Percentiles rank a stretch among this genome's conserved stretches.
Evolutionary conservation across 2,888 invertebrate genomes (phyloP).

Genomic region (Lymantria monacha): DNA sequence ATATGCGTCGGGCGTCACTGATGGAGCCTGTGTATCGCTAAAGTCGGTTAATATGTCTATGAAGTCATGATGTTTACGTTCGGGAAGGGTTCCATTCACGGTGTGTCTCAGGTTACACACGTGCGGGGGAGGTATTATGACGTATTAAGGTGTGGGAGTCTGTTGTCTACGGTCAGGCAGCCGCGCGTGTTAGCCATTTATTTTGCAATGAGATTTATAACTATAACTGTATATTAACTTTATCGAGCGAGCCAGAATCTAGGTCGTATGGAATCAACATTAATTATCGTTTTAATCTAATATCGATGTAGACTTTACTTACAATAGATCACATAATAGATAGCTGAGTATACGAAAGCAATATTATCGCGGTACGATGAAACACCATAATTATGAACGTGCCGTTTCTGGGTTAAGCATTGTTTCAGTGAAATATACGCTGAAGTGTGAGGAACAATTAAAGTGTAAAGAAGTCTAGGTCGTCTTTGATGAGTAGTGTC

Average conservation of each 20-base stretch:
- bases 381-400: constrained; percentile 52
- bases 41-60: constrained; percentile 49
- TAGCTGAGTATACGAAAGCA: constrained; percentile 75
- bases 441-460: constrained; percentile 69
- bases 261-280: constrained; percentile 83
- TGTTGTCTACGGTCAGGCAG: constrained; percentile 77
- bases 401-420: constrained; percentile 71
- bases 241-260: constrained; percentile 76
- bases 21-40: constrained; percentile 19
- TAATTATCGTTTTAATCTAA: constrained; percentile 81
- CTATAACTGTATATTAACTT: constrained; percentile 81
- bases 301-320: constrained; percentile 73
- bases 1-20: constrained; percentile 25
- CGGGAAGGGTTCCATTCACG: constrained; percentile 61
- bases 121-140: constrained; percentile 25
- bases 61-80: constrained; percentile 56
- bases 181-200: constrained; percentile 69
- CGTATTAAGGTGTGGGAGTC: constrained; percentile 63
- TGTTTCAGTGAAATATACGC: constrained; percentile 67
- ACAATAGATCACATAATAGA: constrained; percentile 82
- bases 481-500: constrained; percentile 49
- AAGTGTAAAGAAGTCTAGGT: constrained; percentile 77
- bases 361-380: constrained; percentile 51
- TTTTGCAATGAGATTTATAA: constrained; percentile 81
- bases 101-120: constrained; percentile 36